Conservation (phyloP, 2,113 vertebrate genomes). For the Periophthalmus modestus region DNA sequence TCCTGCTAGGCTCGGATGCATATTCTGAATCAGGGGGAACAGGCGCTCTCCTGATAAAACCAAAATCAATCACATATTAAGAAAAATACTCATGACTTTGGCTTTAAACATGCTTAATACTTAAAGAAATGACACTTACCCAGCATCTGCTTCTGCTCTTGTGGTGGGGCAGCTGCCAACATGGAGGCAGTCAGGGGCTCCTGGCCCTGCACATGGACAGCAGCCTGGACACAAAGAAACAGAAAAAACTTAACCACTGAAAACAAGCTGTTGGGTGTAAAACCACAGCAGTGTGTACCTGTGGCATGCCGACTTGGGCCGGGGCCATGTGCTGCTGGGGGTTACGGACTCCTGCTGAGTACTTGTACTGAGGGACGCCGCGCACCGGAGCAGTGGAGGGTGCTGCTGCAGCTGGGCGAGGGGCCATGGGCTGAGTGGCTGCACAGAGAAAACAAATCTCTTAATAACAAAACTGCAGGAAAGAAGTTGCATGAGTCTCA, state of each 20-base stretch:
- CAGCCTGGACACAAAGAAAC: slow-evolving; percentile 77
- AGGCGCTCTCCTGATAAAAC: slow-evolving; percentile 86
- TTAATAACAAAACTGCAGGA: not conserved
- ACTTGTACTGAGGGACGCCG: slow-evolving; percentile 92
- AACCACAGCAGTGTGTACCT: slow-evolving; percentile 73
- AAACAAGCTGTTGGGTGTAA: not conserved
- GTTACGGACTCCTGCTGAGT: slow-evolving; percentile 89
- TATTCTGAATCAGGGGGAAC: slow-evolving; percentile 95
- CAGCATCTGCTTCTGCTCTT: slow-evolving; percentile 99
- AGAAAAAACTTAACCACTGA: not conserved
- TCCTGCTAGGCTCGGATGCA: slow-evolving; percentile 94
- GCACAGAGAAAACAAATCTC: slow-evolving; percentile 14
- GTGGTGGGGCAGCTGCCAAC: slow-evolving; percentile 93
- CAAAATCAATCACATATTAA: not conserved
- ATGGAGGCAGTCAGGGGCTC: slow-evolving; percentile 97
- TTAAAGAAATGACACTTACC: too few species aligned
- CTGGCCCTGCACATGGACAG: slow-evolving; percentile 96
- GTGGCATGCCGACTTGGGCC: slow-evolving; percentile 90
- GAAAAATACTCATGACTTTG: not conserved
- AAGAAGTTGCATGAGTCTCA: not conserved
- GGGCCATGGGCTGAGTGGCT: slow-evolving; percentile 86
- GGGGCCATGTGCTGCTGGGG: slow-evolving; percentile 91
- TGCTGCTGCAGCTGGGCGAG: slow-evolving; percentile 78
- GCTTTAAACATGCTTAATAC: too few species aligned
- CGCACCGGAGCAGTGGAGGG: slow-evolving; percentile 84